Conservation (phyloP, 2,113 vertebrate genomes). For the Takifugu flavidus region DNA sequence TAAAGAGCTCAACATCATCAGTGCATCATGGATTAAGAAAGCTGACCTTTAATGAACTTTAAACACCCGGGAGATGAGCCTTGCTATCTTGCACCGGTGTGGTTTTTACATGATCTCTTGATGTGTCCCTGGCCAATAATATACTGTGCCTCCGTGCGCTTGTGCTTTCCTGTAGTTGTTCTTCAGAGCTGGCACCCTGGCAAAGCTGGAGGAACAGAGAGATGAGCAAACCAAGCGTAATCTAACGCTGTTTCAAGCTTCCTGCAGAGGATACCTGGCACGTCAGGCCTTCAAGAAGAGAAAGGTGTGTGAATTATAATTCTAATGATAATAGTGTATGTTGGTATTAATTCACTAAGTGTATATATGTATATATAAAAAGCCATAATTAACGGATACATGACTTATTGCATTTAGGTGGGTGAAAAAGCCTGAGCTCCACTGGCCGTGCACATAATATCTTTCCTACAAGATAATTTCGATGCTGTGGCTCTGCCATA, state of each 20-base stretch:
- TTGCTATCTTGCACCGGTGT: no score
- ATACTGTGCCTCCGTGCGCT: slow-evolving; percentile 1
- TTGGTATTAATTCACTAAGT: no score
- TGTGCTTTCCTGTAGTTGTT: slow-evolving; percentile 80
- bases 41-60: no score
- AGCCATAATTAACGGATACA: no score
- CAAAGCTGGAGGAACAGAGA: slow-evolving; percentile 90
- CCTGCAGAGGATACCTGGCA: slow-evolving; percentile 89
- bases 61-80: no score
- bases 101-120: slow-evolving; percentile 2
- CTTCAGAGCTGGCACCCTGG: slow-evolving; percentile 89
- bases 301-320: slow-evolving; percentile 78
- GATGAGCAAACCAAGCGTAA: slow-evolving; percentile 90
- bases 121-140: slow-evolving; percentile 16
- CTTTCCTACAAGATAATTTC: slow-evolving; percentile 25
- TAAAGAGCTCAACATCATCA: no score
- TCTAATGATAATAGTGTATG: no score
- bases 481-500: slow-evolving; percentile 20
- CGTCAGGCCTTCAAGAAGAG: slow-evolving; percentile 96
- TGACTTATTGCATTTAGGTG: neutral
- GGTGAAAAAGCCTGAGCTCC: neutral
- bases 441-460: slow-evolving; percentile 7
- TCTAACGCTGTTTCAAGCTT: slow-evolving; percentile 88
- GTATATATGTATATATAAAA: no score
- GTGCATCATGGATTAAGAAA: no score